phyloP scores from a whole-genome alignment of 1,140 invertebrate genomes.

The Drosophila lini region DNA sequence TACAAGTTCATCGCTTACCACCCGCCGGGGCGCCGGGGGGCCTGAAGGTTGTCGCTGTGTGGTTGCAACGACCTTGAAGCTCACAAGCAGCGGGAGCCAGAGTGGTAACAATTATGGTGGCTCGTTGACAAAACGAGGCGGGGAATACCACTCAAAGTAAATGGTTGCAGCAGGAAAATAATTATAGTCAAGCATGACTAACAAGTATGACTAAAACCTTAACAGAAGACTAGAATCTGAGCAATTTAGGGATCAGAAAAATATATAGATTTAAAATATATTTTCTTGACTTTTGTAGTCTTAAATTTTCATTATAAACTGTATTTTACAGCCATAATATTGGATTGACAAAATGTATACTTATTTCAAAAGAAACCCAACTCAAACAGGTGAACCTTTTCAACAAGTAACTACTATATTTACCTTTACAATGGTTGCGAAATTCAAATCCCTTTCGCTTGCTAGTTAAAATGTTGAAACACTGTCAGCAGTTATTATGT shows the following conservation, averaged over 20 bases:
- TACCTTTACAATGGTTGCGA: neutral
- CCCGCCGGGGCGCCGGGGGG: slow-evolving; percentile 19
- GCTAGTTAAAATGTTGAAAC: neutral
- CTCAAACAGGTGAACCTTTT: neutral
- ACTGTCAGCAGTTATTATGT: neutral
- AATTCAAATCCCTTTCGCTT: slow-evolving; percentile 1
- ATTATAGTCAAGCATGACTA: neutral
- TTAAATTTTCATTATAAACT: too few relatives aligned
- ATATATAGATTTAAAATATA: neutral
- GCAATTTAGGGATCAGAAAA: neutral
- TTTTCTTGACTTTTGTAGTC: neutral
- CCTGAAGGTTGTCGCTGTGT: slow-evolving; percentile 35
- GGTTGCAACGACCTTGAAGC: slow-evolving; percentile 44
- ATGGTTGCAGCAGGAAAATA: neutral
- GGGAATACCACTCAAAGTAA: neutral
- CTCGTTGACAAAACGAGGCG: neutral
- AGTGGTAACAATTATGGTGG: slow-evolving; percentile 16
- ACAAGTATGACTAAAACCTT: neutral
- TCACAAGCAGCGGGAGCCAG: slow-evolving; percentile 21
- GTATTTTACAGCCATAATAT: neutral
- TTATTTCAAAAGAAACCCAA: neutral
- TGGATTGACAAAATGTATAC: neutral
- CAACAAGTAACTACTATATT: slow-evolving; percentile 1
- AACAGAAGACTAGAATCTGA: neutral
- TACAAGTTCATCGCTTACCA: slow-evolving; percentile 24